phyloP scores from a whole-genome alignment of 1,140 invertebrate species.

The Drosophila insularis region DNA sequence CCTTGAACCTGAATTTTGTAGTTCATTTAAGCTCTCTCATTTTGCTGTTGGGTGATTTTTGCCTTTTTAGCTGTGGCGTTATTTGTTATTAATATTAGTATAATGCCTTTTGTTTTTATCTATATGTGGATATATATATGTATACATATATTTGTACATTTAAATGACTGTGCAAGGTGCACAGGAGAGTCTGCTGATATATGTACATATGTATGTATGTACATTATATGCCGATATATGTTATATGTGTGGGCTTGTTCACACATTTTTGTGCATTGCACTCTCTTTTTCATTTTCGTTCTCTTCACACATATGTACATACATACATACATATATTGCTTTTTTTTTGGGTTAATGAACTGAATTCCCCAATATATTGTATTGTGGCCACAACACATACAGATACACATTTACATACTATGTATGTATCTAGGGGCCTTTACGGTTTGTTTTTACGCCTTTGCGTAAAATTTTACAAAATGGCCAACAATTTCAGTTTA shows the following conservation, averaged over 20 bases:
- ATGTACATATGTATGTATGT: background rate
- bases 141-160: background rate
- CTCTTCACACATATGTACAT: too few species aligned
- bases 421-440: conserved; percentile 37
- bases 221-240: background rate
- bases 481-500: conserved; percentile 16
- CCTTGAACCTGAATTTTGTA: conserved; percentile 77
- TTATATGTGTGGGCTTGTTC: conserved; percentile 15
- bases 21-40: conserved; percentile 57
- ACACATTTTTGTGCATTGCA: conserved; percentile 24
- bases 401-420: background rate
- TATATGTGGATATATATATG: conserved; percentile 1
- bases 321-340: conserved; percentile 22
- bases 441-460: background rate
- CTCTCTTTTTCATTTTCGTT: conserved; percentile 29
- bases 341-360: conserved; percentile 50
- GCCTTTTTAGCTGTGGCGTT: conserved; percentile 31
- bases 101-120: conserved; percentile 59
- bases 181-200: background rate
- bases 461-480: conserved; percentile 23
- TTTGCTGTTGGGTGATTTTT: conserved; percentile 42
- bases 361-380: conserved; percentile 32
- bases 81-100: conserved; percentile 50
- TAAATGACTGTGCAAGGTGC: background rate
- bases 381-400: background rate